These are phyloP conservation scores for Mobula hypostoma DNA, from an alignment of 2,113 vertebrate genomes.

Conservation along the genomic window DNA sequence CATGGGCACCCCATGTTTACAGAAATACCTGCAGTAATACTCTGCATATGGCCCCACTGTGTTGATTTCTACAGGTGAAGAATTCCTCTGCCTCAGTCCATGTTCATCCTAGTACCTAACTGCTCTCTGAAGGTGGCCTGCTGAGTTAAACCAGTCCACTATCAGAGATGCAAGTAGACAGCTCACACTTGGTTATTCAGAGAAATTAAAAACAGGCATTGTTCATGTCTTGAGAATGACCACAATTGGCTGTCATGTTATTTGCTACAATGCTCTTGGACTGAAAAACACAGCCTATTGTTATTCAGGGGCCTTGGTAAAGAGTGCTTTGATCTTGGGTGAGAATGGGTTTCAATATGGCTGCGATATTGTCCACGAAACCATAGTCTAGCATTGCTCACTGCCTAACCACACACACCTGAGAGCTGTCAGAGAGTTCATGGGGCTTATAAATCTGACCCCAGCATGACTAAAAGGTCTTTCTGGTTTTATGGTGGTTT, in stretches of 20 bases:
- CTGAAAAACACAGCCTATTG: not conserved
- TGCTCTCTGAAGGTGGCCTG: not conserved
- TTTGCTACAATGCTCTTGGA: too few relatives aligned
- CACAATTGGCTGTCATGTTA: too few relatives aligned
- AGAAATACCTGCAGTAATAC: not conserved
- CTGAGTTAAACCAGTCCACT: not conserved
- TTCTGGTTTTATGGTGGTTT: not conserved
- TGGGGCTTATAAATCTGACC: not conserved
- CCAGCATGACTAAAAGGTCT: not conserved
- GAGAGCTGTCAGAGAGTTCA: not conserved
- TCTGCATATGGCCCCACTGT: not conserved
- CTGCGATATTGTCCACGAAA: not conserved
- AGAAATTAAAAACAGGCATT: too few relatives aligned
- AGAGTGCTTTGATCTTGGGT: not conserved
- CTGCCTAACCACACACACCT: not conserved
- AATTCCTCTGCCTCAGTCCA: not conserved
- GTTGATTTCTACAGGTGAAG: not conserved
- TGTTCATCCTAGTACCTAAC: not conserved
- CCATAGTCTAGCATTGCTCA: not conserved
- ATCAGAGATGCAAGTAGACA: not conserved
- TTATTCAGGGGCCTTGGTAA: not conserved
- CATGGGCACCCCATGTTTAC: not conserved
- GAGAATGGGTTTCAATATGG: not conserved
- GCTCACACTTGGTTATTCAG: not conserved
- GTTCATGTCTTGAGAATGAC: too few relatives aligned